These are phyloP conservation scores for Pyrochroa serraticornis DNA, from an alignment of 2,888 invertebrate genomes.

Conservation along the genomic window DNA sequence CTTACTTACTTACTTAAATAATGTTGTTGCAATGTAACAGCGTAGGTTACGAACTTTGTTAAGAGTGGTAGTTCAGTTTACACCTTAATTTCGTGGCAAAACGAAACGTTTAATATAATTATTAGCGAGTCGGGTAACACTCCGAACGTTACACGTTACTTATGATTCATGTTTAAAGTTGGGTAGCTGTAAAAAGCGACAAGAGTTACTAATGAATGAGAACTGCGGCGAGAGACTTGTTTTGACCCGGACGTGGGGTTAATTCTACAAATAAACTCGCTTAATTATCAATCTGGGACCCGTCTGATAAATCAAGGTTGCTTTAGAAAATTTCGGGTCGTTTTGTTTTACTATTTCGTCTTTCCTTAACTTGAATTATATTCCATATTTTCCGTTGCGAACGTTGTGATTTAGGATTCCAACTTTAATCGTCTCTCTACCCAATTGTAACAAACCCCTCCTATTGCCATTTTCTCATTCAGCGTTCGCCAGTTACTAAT, in stretches of 20 bases:
- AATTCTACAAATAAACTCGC: conserved; percentile 43
- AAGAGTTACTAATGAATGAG: conserved; percentile 40
- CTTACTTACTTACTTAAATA: conserved; percentile 16
- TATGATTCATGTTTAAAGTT: conserved; percentile 42
- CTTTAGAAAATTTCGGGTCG: conserved; percentile 24
- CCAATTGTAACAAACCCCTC: conserved; percentile 17
- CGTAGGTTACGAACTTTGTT: conserved; percentile 27
- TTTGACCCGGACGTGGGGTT: conserved; percentile 45
- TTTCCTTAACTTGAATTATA: conserved; percentile 9
- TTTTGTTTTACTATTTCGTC: conserved; percentile 22
- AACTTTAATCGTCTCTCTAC: conserved; percentile 23
- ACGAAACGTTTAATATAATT: conserved; percentile 42
- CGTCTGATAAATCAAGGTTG: conserved; percentile 35
- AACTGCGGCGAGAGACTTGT: conserved; percentile 37
- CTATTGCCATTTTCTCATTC: conserved; percentile 9
- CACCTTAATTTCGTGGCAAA: conserved; percentile 34
- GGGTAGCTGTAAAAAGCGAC: conserved; percentile 38
- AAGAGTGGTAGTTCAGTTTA: conserved; percentile 26
- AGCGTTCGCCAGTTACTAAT: conserved; percentile 20
- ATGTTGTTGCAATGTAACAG: conserved; percentile 21
- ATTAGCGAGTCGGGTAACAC: conserved; percentile 35
- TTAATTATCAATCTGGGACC: conserved; percentile 41
- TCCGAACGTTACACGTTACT: conserved; percentile 36
- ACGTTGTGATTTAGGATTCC: conserved; percentile 26
- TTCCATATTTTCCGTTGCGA: conserved; percentile 12